phyloP scores from a whole-genome alignment of 2,113 vertebrate genomes.

The Phyllopteryx taeniolatus region DNA sequence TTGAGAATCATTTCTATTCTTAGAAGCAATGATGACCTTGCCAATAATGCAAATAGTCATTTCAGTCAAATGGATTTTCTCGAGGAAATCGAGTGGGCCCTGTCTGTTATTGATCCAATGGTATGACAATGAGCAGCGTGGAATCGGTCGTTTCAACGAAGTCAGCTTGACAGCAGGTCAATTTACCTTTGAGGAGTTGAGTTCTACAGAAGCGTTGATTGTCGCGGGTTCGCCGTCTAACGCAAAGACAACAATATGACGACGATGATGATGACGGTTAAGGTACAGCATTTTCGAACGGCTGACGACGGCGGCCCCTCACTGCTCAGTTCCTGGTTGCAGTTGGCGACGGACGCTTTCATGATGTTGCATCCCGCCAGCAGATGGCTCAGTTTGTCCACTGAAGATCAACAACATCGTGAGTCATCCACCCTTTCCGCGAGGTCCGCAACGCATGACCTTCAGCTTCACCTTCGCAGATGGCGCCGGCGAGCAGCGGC shows the following conservation, averaged over 20 bases:
- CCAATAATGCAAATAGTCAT: no score
- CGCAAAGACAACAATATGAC: background rate
- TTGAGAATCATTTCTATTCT: no score
- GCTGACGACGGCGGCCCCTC: conserved; percentile 37
- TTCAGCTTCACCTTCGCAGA: conserved; percentile 73
- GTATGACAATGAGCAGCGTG: no score
- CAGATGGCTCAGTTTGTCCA: conserved; percentile 81
- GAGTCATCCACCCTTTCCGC: background rate
- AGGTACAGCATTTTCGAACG: background rate
- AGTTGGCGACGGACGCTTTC: conserved; percentile 52
- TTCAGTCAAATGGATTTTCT: no score
- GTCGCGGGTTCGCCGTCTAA: conserved; percentile 78
- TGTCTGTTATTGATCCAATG: no score
- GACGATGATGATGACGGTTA: background rate
- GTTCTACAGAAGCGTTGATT: conserved; percentile 77
- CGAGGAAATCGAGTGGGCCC: no score
- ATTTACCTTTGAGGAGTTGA: conserved; percentile 55
- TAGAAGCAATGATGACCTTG: no score
- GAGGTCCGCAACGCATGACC: background rate
- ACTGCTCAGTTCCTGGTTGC: conserved; percentile 73
- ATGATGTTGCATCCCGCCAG: conserved; percentile 70
- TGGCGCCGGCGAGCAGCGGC: conserved; percentile 76
- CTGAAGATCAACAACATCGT: conserved; percentile 53
- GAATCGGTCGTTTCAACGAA: background rate
- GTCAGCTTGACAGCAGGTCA: background rate